Percentiles rank a stretch among this genome's conserved stretches.
Evolutionary conservation across 2,113 vertebrate genomes (phyloP).

Genomic region (Heliornis fulica): DNA sequence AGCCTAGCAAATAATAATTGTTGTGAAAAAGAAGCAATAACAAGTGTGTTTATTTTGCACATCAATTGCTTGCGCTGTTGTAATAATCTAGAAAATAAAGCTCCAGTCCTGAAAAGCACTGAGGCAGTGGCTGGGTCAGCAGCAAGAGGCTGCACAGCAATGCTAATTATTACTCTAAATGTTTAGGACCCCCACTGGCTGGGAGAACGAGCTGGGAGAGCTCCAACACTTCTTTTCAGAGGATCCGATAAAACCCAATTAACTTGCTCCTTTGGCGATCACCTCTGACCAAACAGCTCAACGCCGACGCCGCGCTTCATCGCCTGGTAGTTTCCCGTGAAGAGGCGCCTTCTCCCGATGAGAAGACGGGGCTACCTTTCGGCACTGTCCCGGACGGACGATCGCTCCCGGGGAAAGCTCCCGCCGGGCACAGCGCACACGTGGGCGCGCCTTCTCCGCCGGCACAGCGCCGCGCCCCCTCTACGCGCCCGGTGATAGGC

Average conservation of each 20-base stretch:
- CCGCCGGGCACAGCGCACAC: background rate
- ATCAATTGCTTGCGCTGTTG: rapidly evolving
- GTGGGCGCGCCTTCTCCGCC: background rate
- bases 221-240: rapidly evolving
- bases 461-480: background rate
- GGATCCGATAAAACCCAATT: rapidly evolving
- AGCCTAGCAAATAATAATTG: background rate
- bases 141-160: too few relatives aligned
- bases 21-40: background rate
- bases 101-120: background rate
- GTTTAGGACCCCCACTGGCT: rapidly evolving
- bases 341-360: rapidly evolving
- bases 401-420: too few relatives aligned
- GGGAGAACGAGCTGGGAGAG: background rate
- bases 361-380: too few relatives aligned
- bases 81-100: background rate
- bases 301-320: rapidly evolving
- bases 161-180: background rate
- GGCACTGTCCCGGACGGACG: too few relatives aligned
- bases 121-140: too few relatives aligned
- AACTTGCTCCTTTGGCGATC: too few relatives aligned
- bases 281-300: rapidly evolving
- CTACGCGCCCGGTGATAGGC: background rate
- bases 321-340: rapidly evolving
- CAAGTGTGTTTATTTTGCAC: background rate